Percentiles rank a stretch among this genome's conserved stretches.
phyloP scores from a whole-genome alignment of 1,140 invertebrate species.

The Calephelis virginiensis region DNA sequence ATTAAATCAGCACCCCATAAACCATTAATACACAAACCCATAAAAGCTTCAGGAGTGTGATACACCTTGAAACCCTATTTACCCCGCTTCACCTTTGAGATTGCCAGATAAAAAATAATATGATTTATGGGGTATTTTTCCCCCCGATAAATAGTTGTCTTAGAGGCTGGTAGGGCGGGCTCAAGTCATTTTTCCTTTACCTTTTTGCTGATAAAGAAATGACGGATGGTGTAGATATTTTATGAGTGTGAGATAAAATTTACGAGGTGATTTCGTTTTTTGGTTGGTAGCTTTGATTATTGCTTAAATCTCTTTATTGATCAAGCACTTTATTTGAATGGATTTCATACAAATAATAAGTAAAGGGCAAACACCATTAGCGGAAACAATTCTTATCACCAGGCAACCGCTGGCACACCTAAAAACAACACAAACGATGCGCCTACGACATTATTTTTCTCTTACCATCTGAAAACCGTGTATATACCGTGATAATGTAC shows the following conservation, averaged over 20 bases:
- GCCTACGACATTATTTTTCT: background rate
- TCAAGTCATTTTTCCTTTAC: conserved; percentile 62
- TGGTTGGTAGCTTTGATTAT: conserved; percentile 28
- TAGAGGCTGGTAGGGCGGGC: conserved; percentile 54
- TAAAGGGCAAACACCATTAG: conserved; percentile 16
- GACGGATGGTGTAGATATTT: conserved; percentile 61
- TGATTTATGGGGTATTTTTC: conserved; percentile 60
- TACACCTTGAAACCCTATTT: conserved; percentile 47
- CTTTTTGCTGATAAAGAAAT: conserved; percentile 71
- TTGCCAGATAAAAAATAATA: conserved; percentile 61
- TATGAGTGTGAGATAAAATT: conserved; percentile 51
- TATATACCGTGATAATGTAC: too few relatives aligned
- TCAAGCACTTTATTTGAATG: background rate
- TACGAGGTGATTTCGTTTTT: conserved; percentile 32
- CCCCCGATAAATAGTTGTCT: conserved; percentile 71
- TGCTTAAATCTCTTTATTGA: conserved; percentile 5
- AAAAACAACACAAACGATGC: too few relatives aligned
- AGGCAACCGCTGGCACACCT: too few relatives aligned
- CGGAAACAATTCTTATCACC: too few relatives aligned
- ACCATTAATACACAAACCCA: conserved; percentile 46
- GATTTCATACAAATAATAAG: background rate
- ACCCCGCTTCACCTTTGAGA: conserved; percentile 62
- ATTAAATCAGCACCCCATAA: conserved; percentile 39
- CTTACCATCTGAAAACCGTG: conserved; percentile 20
- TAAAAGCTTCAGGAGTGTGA: conserved; percentile 41